phyloP scores from a whole-genome alignment of 2,113 vertebrate genomes.

The Siniperca knerii region DNA sequence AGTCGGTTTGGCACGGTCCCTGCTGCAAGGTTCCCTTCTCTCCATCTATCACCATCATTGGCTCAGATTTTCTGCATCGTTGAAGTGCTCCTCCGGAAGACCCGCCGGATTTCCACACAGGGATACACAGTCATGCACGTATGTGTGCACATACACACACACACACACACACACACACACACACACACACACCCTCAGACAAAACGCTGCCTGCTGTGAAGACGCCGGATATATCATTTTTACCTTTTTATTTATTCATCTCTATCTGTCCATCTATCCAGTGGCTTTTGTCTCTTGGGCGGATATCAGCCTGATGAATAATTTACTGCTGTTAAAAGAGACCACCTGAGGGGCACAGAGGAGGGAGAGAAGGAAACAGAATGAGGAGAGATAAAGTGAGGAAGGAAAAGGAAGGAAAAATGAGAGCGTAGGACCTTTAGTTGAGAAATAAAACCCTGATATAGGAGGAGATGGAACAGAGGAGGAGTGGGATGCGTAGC shows the following conservation, averaged over 20 bases:
- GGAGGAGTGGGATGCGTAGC: neutral
- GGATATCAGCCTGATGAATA: constrained; percentile 69
- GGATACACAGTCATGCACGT: neutral
- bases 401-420: neutral
- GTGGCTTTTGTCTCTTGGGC: constrained; percentile 56
- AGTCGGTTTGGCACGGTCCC: constrained; percentile 47
- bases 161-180: constrained; percentile 5
- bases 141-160: neutral
- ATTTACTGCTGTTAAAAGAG: constrained; percentile 71
- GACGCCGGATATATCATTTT: constrained; percentile 62
- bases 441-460: constrained; percentile 36
- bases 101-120: constrained; percentile 51
- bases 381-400: constrained; percentile 16
- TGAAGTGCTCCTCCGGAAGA: constrained; percentile 61
- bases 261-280: constrained; percentile 56
- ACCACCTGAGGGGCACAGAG: constrained; percentile 51
- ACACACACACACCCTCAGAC: constrained; percentile 14
- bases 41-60: constrained; percentile 62
- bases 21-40: constrained; percentile 59
- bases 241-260: constrained; percentile 75
- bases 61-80: constrained; percentile 59
- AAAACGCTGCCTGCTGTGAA: constrained; percentile 27
- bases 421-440: neutral
- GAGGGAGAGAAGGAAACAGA: constrained; percentile 23
- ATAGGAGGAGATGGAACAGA: neutral